phyloP scores from a whole-genome alignment of 2,888 invertebrate species.

The Netelia virgata region DNA sequence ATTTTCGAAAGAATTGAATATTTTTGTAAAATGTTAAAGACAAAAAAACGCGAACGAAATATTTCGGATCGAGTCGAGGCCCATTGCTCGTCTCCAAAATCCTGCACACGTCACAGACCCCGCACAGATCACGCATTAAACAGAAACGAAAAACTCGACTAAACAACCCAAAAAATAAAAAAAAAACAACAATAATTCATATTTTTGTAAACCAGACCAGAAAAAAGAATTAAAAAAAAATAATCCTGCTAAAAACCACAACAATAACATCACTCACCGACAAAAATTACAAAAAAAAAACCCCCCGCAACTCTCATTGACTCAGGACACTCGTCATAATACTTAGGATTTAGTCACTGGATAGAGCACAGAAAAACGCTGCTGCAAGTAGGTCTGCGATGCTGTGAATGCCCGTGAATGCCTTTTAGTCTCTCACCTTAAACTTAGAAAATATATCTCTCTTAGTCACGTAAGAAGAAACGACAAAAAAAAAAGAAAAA shows the following conservation, averaged over 20 bases:
- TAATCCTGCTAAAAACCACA: background rate
- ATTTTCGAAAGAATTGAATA: constrained; percentile 1
- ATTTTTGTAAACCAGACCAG: background rate
- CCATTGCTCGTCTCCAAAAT: constrained; percentile 28
- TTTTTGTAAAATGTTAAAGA: background rate
- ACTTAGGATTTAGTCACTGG: constrained; percentile 70
- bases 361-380: constrained; percentile 70
- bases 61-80: constrained; percentile 35
- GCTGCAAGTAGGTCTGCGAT: constrained; percentile 75
- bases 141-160: constrained; percentile 36
- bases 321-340: constrained; percentile 52
- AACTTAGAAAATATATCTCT: constrained; percentile 61
- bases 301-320: constrained; percentile 8
- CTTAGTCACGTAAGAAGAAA: constrained; percentile 61
- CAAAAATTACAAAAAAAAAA: background rate
- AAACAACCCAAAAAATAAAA: constrained; percentile 29
- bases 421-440: constrained; percentile 75
- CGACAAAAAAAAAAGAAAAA: constrained; percentile 20
- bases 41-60: background rate
- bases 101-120: constrained; percentile 17
- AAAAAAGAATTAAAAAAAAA: constrained; percentile 27
- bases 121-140: no score
- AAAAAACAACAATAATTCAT: constrained; percentile 21
- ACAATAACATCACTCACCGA: background rate
- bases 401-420: constrained; percentile 82